phyloP scores from a whole-genome alignment of 2,888 invertebrate species.

The Gastrophysa polygoni region DNA sequence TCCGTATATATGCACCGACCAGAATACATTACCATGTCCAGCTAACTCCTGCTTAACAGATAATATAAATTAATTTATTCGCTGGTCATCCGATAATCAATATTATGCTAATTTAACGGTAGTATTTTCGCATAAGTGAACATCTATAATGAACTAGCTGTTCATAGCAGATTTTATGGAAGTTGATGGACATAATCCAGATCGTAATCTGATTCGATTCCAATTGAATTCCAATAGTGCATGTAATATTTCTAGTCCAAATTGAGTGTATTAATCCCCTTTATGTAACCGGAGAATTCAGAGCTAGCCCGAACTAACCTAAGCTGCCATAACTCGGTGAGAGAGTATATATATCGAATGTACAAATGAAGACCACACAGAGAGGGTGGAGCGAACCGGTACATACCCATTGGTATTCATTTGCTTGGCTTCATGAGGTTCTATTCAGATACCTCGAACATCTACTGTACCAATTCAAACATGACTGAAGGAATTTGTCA shows the following conservation, averaged over 20 bases:
- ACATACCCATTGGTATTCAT: no score
- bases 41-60: constrained; percentile 28
- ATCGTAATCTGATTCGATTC: constrained; percentile 14
- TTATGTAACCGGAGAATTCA: not conserved
- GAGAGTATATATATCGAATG: no score
- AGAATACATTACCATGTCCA: constrained; percentile 29
- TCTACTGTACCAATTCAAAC: no score
- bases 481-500: no score
- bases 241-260: not conserved
- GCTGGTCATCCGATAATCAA: constrained; percentile 19
- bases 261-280: not conserved
- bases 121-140: constrained; percentile 15
- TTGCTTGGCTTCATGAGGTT: no score
- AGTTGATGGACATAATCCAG: constrained; percentile 16
- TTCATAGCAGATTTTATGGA: constrained; percentile 9
- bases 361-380: no score
- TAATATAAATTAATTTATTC: constrained; percentile 31
- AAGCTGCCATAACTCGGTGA: no score
- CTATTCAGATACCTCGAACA: no score
- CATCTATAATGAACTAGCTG: constrained; percentile 9
- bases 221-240: constrained; percentile 5
- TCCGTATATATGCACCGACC: constrained; percentile 23
- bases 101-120: constrained; percentile 24
- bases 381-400: no score
- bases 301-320: no score